These are phyloP conservation scores for Rosalia funebris DNA, from an alignment of 2,888 invertebrate species.

Conservation along the genomic window DNA sequence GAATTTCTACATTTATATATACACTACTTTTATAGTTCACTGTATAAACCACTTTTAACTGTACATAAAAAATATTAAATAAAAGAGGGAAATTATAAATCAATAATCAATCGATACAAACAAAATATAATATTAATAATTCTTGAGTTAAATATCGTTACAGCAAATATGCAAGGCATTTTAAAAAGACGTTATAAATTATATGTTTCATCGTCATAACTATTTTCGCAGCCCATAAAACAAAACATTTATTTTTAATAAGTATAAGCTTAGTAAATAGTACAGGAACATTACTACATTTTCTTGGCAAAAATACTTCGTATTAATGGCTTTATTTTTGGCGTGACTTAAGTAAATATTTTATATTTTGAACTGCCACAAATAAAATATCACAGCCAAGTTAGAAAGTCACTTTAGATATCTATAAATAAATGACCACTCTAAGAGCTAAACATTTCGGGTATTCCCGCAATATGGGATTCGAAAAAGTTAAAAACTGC, in stretches of 20 bases:
- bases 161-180: too few species aligned
- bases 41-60: too few species aligned
- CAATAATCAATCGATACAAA: too few species aligned
- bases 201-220: neutral
- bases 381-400: constrained; percentile 1
- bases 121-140: too few species aligned
- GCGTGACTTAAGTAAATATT: constrained; percentile 2
- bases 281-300: neutral
- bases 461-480: too few species aligned
- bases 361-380: constrained; percentile 5
- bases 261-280: neutral
- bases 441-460: too few species aligned
- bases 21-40: too few species aligned
- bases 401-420: neutral
- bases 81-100: too few species aligned
- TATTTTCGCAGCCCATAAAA: neutral
- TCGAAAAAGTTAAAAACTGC: too few species aligned
- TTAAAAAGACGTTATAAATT: neutral
- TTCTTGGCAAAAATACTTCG: constrained; percentile 4
- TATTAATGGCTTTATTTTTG: constrained; percentile 7
- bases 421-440: constrained; percentile 12
- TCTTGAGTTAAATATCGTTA: too few species aligned
- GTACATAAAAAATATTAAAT: too few species aligned
- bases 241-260: constrained; percentile 3
- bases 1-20: too few species aligned